Base-by-base conservation (phyloP, 1,140 invertebrate species). In the Brachionus asplanchnoidis region DNA sequence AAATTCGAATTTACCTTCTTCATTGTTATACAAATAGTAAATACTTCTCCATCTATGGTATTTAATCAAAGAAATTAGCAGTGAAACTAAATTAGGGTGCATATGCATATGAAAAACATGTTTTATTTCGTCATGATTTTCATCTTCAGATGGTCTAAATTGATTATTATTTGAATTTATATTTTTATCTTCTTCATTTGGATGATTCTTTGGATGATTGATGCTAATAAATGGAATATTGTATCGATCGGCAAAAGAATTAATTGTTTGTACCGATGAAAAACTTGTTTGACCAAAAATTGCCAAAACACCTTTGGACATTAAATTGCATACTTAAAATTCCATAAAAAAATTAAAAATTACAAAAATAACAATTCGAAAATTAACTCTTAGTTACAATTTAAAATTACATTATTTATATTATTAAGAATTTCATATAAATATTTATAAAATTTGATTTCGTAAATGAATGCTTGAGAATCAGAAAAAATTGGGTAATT, bases 231-330 rank as follows among this genome's bases (percentile, higher is more conserved):
- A 97, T 17, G 96, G 96, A 94, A 97, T 95, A 89, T 96, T 95
- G 89, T 97, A 98, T 4, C 95, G 96, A 89, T 96, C 96, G 86
- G 94, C 94, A 90, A 96, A 97, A 0, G 95, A 96, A 88, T 96
- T 94, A 44, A 97, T 92, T 17, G 95, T 97, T 90, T 96, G 94
- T 88, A 96, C 95, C 1, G 95, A 95, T 87, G 95, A 94, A 9
- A 95, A 94, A 85, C 94, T 94, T 17, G 97, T 95, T 7, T 94
- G 94, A 0, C 95, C 95, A 86, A 97, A 89, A 92, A 98, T 94
- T 0, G 95, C 93, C 87, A 94, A 94, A 75, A 97, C 95, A 11
- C 95, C 95, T 86, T 94, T 92, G 17, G 93, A 93, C 91, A 97
- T 95, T 89, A 96, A 95, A 88, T 93, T 93, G 89, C 95, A 97